phyloP scores from a whole-genome alignment of 2,113 vertebrate species.

The Malurus melanocephalus region DNA sequence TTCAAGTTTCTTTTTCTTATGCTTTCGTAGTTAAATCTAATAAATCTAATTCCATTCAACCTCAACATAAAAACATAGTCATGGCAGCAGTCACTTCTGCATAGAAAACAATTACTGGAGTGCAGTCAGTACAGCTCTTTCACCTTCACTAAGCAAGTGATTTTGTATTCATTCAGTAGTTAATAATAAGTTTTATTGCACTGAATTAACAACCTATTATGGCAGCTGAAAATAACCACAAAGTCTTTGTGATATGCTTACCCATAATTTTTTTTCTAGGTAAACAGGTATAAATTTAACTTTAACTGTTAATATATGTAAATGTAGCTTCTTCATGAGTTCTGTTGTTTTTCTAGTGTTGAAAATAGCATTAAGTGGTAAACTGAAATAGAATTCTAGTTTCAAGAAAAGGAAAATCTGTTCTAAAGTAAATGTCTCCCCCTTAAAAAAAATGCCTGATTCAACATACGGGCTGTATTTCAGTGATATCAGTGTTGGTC shows the following conservation, averaged over 20 bases:
- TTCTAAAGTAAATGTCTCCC: background rate
- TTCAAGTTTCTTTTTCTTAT: background rate
- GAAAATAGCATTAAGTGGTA: background rate
- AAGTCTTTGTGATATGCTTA: background rate
- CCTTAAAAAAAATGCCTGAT: background rate
- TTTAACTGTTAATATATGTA: background rate
- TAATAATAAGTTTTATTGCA: background rate
- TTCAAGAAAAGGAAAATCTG: background rate
- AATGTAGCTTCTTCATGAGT: background rate
- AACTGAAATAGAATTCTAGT: background rate
- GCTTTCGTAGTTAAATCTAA: background rate
- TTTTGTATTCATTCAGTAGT: background rate
- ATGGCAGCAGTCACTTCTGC: background rate
- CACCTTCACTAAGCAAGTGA: background rate
- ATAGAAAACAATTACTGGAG: background rate
- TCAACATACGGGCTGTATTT: background rate
- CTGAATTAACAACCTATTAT: background rate
- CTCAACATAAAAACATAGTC: background rate
- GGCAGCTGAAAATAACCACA: background rate
- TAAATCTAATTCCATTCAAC: background rate
- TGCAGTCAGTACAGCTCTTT: background rate
- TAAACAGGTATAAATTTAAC: background rate
- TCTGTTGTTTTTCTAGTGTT: background rate
- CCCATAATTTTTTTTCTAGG: background rate
- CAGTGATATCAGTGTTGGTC: background rate